A percentile compares a stretch with the other conserved stretches of the same genome.
These are phyloP conservation scores for Aphidius ervi DNA, from an alignment of 1,140 invertebrate species.

Conservation along the genomic window DNA sequence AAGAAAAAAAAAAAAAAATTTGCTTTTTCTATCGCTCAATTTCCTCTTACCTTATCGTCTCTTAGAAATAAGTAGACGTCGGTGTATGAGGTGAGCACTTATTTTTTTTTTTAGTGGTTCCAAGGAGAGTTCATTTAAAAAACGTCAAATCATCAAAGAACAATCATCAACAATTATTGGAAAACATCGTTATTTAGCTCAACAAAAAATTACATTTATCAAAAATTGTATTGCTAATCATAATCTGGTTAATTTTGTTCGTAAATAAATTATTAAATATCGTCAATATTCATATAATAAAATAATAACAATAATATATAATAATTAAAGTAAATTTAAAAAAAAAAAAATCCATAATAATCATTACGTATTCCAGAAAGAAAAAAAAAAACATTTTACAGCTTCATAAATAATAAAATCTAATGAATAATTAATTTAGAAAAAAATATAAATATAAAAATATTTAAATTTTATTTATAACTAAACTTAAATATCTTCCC, in stretches of 20 bases:
- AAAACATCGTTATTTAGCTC: slow-evolving; percentile 7
- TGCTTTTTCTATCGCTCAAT: slow-evolving; percentile 20
- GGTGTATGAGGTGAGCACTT: slow-evolving; percentile 34
- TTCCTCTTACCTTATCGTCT: slow-evolving; percentile 34
- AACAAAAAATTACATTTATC: slow-evolving; percentile 27
- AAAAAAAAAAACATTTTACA: slow-evolving; percentile 30
- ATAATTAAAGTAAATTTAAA: not conserved
- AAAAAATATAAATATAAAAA: not conserved
- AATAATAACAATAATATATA: not conserved
- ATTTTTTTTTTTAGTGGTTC: slow-evolving; percentile 44
- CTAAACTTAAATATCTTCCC: not conserved
- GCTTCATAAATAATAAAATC: slow-evolving; percentile 26
- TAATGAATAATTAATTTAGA: slow-evolving; percentile 5
- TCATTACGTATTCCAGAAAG: slow-evolving; percentile 14
- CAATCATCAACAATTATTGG: slow-evolving; percentile 27
- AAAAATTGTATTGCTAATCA: slow-evolving; percentile 41
- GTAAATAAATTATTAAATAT: slow-evolving; percentile 37
- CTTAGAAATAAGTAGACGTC: slow-evolving; percentile 40
- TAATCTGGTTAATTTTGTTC: slow-evolving; percentile 37
- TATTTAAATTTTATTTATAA: not conserved
- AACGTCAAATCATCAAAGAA: slow-evolving; percentile 30
- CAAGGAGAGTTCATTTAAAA: slow-evolving; percentile 48
- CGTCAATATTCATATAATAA: not conserved
- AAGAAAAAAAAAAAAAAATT: not conserved
- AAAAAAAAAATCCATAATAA: slow-evolving; percentile 1